phyloP scores from a whole-genome alignment of 2,797 vertebrate species.

The Pristis pectinata region DNA sequence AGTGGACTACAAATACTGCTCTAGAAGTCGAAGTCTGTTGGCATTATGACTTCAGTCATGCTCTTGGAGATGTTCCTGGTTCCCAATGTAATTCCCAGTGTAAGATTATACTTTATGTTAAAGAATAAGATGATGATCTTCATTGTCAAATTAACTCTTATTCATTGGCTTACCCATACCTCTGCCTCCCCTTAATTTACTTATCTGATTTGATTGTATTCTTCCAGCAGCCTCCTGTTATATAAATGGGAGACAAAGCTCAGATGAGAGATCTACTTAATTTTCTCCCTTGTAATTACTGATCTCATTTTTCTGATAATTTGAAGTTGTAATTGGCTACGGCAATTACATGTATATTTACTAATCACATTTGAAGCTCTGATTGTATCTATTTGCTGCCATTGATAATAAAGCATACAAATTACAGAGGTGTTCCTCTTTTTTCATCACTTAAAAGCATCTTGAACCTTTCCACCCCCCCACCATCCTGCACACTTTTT shows the following conservation, averaged over 20 bases:
- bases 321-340: constrained; percentile 63
- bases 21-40: background rate
- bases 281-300: constrained; percentile 91
- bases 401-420: constrained; percentile 68
- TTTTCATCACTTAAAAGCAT: constrained; percentile 67
- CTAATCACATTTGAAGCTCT: constrained; percentile 73
- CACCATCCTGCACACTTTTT: constrained; percentile 32
- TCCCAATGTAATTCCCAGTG: background rate
- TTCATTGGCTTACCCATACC: constrained; percentile 8
- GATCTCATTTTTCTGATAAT: constrained; percentile 95
- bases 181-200: constrained; percentile 44
- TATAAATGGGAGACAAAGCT: constrained; percentile 70
- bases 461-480: constrained; percentile 49
- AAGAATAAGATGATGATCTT: background rate
- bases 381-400: constrained; percentile 65
- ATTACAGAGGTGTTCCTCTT: constrained; percentile 75
- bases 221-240: constrained; percentile 49
- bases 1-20: background rate
- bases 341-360: constrained; percentile 99
- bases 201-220: constrained; percentile 51
- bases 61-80: background rate
- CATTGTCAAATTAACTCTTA: background rate
- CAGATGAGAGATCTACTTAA: constrained; percentile 89
- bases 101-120: background rate
- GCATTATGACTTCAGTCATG: background rate